Conservation (phyloP, 2,888 invertebrate genomes). For the Cinara cedri region DNA sequence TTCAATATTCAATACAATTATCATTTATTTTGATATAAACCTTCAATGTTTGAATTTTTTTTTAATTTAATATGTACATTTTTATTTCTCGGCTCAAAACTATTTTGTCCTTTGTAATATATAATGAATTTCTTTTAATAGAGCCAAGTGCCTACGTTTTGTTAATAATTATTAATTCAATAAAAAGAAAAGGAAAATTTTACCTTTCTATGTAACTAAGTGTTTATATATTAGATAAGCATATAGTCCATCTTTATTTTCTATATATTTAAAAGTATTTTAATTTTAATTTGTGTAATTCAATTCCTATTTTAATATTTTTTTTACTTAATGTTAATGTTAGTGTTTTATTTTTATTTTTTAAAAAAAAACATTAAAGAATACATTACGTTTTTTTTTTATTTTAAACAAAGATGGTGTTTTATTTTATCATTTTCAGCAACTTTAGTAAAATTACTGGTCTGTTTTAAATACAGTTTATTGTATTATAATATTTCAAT, state of each 20-base stretch:
- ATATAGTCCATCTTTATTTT: conserved; percentile 29
- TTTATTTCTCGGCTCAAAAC: conserved; percentile 5
- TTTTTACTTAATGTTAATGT: conserved; percentile 40
- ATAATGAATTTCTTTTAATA: conserved; percentile 8
- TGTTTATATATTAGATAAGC: conserved; percentile 27
- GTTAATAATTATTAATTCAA: conserved; percentile 23
- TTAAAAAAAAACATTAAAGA: conserved; percentile 26
- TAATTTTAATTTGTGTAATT: conserved; percentile 50
- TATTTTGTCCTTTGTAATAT: conserved; percentile 38
- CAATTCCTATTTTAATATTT: conserved; percentile 54
- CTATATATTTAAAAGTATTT: conserved; percentile 47
- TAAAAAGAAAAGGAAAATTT: conserved; percentile 9
- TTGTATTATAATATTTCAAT: not conserved
- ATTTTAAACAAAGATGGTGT: conserved; percentile 30
- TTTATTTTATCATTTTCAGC: conserved; percentile 26
- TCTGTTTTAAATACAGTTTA: not conserved
- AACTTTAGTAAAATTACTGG: not conserved
- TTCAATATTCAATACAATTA: conserved; percentile 23
- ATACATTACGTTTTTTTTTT: conserved; percentile 36
- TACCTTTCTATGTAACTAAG: conserved; percentile 18
- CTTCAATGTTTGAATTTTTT: not conserved
- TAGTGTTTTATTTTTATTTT: conserved; percentile 33
- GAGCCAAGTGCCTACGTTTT: conserved; percentile 7
- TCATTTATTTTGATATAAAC: not conserved
- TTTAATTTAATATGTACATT: conserved; percentile 10